Evolutionary conservation across 2,888 invertebrate species (phyloP).

Genomic region (Drosophila aldrichi): DNA sequence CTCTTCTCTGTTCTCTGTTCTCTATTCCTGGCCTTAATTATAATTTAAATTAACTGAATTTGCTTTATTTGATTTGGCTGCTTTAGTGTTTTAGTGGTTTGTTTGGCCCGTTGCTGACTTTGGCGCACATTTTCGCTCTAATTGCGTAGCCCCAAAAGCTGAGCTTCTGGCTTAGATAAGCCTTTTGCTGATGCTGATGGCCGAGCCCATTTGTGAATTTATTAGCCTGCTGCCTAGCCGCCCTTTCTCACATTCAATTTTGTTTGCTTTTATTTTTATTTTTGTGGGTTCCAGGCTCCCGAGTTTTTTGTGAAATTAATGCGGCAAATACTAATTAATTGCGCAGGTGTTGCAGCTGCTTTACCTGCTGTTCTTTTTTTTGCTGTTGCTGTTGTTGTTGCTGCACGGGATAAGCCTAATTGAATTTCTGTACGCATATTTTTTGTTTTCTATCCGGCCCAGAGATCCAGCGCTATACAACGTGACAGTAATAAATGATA

Average conservation of each 20-base stretch:
- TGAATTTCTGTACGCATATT: conserved; percentile 76
- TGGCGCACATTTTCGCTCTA: conserved; percentile 63
- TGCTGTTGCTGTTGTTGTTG: conserved; percentile 54
- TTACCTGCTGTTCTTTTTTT: conserved; percentile 36
- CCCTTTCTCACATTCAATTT: background rate
- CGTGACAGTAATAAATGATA: conserved; percentile 64
- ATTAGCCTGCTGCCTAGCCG: conserved; percentile 48
- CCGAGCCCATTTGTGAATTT: conserved; percentile 63
- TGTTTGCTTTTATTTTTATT: conserved; percentile 19
- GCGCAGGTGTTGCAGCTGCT: conserved; percentile 82
- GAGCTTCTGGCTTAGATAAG: conserved; percentile 51
- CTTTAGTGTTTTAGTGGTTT: conserved; percentile 61
- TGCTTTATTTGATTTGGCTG: conserved; percentile 71
- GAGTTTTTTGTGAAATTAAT: conserved; percentile 74
- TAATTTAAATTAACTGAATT: conserved; percentile 78
- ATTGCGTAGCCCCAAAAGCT: conserved; percentile 58
- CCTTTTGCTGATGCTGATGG: conserved; percentile 42
- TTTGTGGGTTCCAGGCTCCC: conserved; percentile 11
- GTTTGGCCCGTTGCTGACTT: conserved; percentile 49
- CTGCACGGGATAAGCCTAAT: conserved; percentile 78
- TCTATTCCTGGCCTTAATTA: conserved; percentile 52
- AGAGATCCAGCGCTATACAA: conserved; percentile 31
- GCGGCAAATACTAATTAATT: conserved; percentile 82
- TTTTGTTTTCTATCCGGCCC: conserved; percentile 48
- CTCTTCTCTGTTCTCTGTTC: background rate